Base-by-base conservation (phyloP, 2,797 vertebrate species). In the Hoplostethus atlanticus region DNA sequence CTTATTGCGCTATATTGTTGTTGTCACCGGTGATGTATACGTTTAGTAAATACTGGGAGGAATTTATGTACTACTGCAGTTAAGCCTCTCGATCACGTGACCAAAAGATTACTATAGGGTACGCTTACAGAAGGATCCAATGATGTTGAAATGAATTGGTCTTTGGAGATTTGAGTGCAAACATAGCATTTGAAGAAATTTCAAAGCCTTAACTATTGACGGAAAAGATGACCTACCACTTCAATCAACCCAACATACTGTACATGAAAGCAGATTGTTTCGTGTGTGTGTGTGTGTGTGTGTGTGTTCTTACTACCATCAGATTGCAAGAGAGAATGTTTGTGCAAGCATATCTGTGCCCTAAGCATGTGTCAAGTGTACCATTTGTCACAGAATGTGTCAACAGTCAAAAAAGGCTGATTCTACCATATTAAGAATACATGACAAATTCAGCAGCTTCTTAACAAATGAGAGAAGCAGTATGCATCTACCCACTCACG, bases 391-490 rank as follows among this genome's bases (percentile, higher is more conserved):
- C 7, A 55, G 71, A 68, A 42, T 21, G 12, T 44, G 17, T 48
- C 50, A 64, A 53, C 38, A 52, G 61, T 44, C 25, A 56, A 6
- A 51, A 56, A 10, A 53, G 42, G n/a, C 8, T 36, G 13, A 77
- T 36, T 2, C 10, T 28, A 36, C 15, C 50, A 15, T 3, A 40
- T 73, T 75, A 67, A 64, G 67, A 50, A 50, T 11, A 38, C 15
- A 78, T 70, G 64, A 63, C 16, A 78, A 83, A 83, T 81, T 78
- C 73, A 70, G 34, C 74, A 60, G 38, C 60, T 79, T 81, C 77
- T 79, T 71, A 79, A 84, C 31, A 83, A 89, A 90, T 73, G 60
- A 68, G 25, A 67, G 40, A 77, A 75, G 62, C 61, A 70, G 58
- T 17, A 54, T 3, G 6, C 44, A 84, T 79, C 59, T 38, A 68